Evolutionary conservation across 2,113 vertebrate genomes (phyloP), one percentile per base, ranked within the genome.

Genomic region (Vulpes lagopus): DNA sequence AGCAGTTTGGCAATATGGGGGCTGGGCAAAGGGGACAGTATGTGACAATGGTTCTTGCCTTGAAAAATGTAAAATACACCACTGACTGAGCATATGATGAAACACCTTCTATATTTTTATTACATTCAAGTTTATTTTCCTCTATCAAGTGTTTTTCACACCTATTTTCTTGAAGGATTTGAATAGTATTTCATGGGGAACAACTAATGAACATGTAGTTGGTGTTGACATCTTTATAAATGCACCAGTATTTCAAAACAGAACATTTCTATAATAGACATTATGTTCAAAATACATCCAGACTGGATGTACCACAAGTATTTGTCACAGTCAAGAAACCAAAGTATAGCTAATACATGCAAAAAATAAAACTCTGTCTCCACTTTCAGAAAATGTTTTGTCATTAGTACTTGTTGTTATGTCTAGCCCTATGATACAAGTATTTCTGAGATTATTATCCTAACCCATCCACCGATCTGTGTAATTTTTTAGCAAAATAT

Each of bases 101-200:
- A 91, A 95, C 23, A 86, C 25, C 38, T 89, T 94, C 32, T 91
- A 35, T 65, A 53, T 79, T 88, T 49, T 55, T 62, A 89, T 71
- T 38, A 92, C 73, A 55, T n/a, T 76, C 60, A 64, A 55, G 35
- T 89, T 86, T 79, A 57, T 83, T 74, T 82, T 60, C 30, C 23
- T 81, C 8, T 84, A 83, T 43, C 27, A 53, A 73, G 15, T 76
- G 73, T 49, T 84, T 90, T 69, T 69, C 64, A 90, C 57, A 83
- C 25, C 11, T 89, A 35, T 95, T 95, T 96, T 80, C 64, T 73
- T 94, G 65, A 97, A 94, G 30, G 4, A 74, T 79, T 64, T 96
- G 71, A 89, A 76, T 91, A 60, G 10, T 64, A 11, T 71, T 89
- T 71, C 59, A 55, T 49, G 43, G 64, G 78, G 32, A 85, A 89